These are phyloP conservation scores for Myrmecobius fasciatus DNA, from an alignment of 2,113 vertebrate species.

Conservation along the genomic window DNA sequence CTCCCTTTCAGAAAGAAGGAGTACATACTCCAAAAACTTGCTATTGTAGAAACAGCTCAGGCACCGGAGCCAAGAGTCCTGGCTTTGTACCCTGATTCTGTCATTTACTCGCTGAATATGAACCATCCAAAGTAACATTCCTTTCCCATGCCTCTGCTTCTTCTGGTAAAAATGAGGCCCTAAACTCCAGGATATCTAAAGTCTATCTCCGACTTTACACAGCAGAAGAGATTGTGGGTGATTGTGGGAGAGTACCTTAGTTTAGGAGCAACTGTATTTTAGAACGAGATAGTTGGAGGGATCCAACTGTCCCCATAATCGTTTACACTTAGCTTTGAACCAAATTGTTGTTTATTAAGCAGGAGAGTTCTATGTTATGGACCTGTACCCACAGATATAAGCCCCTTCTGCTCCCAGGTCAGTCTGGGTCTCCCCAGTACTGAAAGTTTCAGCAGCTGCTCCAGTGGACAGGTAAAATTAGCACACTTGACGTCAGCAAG, in stretches of 20 bases:
- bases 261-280: background rate
- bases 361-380: background rate
- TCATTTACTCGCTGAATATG: background rate
- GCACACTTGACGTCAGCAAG: background rate
- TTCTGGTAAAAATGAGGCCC: background rate
- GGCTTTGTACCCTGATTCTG: background rate
- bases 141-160: background rate
- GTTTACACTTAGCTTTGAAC: background rate
- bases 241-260: background rate
- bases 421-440: background rate
- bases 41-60: background rate
- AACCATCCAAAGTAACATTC: background rate
- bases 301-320: background rate
- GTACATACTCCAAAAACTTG: background rate
- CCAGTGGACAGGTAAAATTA: background rate
- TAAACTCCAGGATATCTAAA: background rate
- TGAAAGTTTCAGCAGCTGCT: background rate
- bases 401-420: background rate
- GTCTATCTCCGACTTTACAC: background rate
- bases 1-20: background rate
- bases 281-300: background rate
- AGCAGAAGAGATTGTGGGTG: background rate
- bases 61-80: background rate
- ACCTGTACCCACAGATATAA: background rate
- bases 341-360: background rate